A percentile compares a stretch with the other conserved stretches of the same genome.
phyloP scores from a whole-genome alignment of 1,140 invertebrate genomes.

The Pinna nobilis region DNA sequence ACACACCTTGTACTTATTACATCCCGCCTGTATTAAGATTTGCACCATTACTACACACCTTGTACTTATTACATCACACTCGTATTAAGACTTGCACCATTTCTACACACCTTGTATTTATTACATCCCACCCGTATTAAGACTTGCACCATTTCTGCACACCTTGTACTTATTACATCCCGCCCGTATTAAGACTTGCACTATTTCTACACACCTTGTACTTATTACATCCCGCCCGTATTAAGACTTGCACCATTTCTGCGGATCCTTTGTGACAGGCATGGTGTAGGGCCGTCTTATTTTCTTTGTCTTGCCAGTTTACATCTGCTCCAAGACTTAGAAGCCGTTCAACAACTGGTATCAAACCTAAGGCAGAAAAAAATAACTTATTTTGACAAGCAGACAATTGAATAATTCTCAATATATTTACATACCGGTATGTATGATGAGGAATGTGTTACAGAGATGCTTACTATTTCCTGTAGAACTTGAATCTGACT shows the following conservation, averaged over 20 bases:
- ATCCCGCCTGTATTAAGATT: too few relatives aligned
- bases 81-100: too few relatives aligned
- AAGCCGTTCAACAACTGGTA: slow-evolving; percentile 32
- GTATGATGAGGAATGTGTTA: not conserved
- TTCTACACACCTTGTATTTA: too few relatives aligned
- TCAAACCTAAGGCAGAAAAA: slow-evolving; percentile 24
- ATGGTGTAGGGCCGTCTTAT: slow-evolving; percentile 41
- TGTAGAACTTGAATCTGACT: too few relatives aligned
- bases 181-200: slow-evolving; percentile 36
- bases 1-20: too few relatives aligned
- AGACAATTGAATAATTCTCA: not conserved
- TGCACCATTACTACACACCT: too few relatives aligned
- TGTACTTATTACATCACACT: too few relatives aligned
- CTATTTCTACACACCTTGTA: slow-evolving; percentile 44
- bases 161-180: slow-evolving; percentile 43
- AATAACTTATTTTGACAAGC: not conserved
- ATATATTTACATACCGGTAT: not conserved
- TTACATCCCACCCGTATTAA: not conserved
- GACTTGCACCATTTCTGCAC: not conserved
- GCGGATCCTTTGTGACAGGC: slow-evolving; percentile 40
- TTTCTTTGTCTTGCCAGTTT: slow-evolving; percentile 39
- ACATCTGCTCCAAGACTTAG: slow-evolving; percentile 41
- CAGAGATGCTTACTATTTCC: too few relatives aligned
- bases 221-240: slow-evolving; percentile 40
- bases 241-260: slow-evolving; percentile 38